Percentiles rank a stretch among this genome's conserved stretches.
Conservation (phyloP, 1,140 invertebrate species). For the Mycetomoellerius zeteki region DNA sequence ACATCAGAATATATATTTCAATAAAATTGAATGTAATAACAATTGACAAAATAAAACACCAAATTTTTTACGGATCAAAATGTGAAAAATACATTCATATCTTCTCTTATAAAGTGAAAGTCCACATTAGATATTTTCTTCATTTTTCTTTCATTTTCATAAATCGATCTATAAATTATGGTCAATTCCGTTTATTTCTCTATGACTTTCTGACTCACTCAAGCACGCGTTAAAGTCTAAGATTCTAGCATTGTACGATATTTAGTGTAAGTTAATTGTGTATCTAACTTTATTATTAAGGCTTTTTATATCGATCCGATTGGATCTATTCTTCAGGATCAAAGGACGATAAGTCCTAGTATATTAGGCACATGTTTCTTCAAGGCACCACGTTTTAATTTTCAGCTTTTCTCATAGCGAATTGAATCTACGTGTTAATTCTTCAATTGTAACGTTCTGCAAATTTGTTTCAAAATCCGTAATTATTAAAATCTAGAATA, state of each 20-base stretch:
- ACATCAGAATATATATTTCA: background rate
- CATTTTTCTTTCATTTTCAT: background rate
- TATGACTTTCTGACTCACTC: constrained; percentile 54
- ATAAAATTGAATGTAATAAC: background rate
- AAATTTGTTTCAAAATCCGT: background rate
- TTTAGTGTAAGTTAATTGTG: constrained; percentile 38
- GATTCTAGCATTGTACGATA: constrained; percentile 45
- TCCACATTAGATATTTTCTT: background rate
- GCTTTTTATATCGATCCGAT: constrained; percentile 38
- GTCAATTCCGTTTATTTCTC: constrained; percentile 8
- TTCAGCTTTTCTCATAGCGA: background rate
- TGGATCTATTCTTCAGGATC: constrained; percentile 43
- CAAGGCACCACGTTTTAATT: constrained; percentile 60
- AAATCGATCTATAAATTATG: constrained; percentile 25
- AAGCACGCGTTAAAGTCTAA: constrained; percentile 56
- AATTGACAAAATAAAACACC: background rate
- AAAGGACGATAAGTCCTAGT: constrained; percentile 20
- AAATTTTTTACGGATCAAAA: background rate
- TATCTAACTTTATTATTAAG: constrained; percentile 58
- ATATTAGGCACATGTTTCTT: constrained; percentile 59
- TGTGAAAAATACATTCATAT: background rate
- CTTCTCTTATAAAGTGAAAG: constrained; percentile 7
- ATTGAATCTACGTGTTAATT: background rate
- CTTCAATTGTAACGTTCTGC: background rate
- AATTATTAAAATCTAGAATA: constrained; percentile 37